These are phyloP conservation scores for Eilema sororculum DNA, from an alignment of 2,888 invertebrate genomes.

Conservation along the genomic window DNA sequence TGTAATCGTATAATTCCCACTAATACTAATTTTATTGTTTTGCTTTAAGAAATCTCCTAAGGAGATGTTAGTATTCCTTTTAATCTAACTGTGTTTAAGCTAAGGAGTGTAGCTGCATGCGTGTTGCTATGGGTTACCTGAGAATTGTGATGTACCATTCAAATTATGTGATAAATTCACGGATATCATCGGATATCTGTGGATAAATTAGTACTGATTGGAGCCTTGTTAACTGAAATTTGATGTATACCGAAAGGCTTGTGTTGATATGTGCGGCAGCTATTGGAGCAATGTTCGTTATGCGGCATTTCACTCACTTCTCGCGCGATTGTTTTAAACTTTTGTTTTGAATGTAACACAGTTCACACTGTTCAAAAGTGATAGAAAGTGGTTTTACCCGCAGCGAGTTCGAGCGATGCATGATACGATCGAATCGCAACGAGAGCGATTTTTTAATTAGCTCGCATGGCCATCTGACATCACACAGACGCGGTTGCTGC, in stretches of 20 bases:
- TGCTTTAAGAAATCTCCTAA: slow-evolving; percentile 42
- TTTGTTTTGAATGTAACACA: too few species aligned
- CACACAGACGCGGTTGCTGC: too few species aligned
- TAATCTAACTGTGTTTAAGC: neutral
- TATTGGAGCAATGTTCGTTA: too few species aligned
- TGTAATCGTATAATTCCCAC: slow-evolving; percentile 24
- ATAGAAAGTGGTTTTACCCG: too few species aligned
- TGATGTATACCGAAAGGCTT: neutral
- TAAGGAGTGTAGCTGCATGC: neutral
- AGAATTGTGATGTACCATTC: slow-evolving; percentile 7
- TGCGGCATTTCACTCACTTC: too few species aligned
- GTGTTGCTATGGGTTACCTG: slow-evolving; percentile 3
- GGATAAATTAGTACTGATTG: neutral
- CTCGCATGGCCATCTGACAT: too few species aligned
- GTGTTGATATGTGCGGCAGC: neutral
- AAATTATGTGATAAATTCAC: slow-evolving; percentile 8
- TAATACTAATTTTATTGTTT: slow-evolving; percentile 40
- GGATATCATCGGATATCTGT: too few species aligned
- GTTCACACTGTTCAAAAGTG: too few species aligned
- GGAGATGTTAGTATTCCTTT: slow-evolving; percentile 45
- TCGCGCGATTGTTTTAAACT: too few species aligned
- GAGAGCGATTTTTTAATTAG: too few species aligned
- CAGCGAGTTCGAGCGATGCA: too few species aligned
- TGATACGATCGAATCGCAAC: too few species aligned
- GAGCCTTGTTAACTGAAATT: neutral